Percentiles rank a stretch among this genome's conserved stretches.
phyloP scores from a whole-genome alignment of 2,797 vertebrate genomes.

The Spinus olivaceus region DNA sequence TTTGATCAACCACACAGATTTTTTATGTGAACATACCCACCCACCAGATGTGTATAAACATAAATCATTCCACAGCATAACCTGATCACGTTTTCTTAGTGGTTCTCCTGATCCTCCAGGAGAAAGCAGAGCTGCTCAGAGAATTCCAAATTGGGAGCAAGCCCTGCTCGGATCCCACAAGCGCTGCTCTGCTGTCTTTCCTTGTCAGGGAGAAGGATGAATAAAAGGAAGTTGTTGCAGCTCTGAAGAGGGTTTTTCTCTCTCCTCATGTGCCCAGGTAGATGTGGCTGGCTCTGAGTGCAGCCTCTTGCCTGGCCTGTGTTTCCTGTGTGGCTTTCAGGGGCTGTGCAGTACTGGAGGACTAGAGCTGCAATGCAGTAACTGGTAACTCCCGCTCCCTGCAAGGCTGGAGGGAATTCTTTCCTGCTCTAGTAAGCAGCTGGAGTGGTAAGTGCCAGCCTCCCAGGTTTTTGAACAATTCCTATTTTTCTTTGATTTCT shows the following conservation, averaged over 20 bases:
- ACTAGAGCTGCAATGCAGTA: conserved; percentile 44
- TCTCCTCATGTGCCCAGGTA: neutral
- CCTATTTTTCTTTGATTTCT: neutral
- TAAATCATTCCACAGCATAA: neutral
- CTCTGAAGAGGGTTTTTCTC: neutral
- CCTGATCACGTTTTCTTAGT: neutral
- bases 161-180: accelerated
- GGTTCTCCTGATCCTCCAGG: neutral
- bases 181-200: neutral
- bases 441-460: neutral
- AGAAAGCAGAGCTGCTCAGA: neutral
- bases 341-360: neutral
- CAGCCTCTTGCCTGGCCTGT: neutral
- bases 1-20: neutral
- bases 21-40: neutral
- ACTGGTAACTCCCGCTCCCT: neutral
- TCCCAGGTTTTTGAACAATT: neutral
- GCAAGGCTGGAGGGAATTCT: neutral
- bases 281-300: neutral
- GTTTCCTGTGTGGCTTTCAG: neutral
- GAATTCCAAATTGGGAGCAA: accelerated
- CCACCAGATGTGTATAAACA: neutral
- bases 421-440: neutral
- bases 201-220: neutral
- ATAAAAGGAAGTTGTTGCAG: neutral